phyloP scores from a whole-genome alignment of 2,888 invertebrate genomes.

The Branchellion lobata region DNA sequence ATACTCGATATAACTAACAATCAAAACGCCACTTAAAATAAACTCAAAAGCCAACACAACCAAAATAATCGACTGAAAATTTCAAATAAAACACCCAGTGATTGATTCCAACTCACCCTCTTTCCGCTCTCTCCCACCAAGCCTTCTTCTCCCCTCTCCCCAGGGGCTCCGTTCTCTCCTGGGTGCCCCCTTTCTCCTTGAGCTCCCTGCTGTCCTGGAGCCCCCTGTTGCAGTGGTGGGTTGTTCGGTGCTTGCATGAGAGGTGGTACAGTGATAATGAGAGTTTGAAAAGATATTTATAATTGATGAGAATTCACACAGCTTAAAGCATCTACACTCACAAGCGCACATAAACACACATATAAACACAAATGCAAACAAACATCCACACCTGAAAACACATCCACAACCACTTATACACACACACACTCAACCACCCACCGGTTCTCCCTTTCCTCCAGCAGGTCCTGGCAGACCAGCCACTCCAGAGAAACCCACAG shows the following conservation, averaged over 20 bases:
- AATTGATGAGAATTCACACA: no score
- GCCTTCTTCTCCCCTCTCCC: slow-evolving; percentile 49
- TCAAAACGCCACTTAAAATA: no score
- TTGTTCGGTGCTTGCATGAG: not conserved
- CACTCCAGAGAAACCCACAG: slow-evolving; percentile 44
- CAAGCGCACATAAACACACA: no score
- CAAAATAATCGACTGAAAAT: no score
- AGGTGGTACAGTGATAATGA: not conserved
- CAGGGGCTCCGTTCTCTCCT: slow-evolving; percentile 47
- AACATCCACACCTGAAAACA: no score
- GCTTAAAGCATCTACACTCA: no score
- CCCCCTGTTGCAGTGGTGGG: slow-evolving; percentile 26
- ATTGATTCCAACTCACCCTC: slow-evolving; percentile 47
- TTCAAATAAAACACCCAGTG: no score
- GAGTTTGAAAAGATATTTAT: no score
- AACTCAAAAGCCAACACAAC: no score
- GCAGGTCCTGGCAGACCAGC: slow-evolving; percentile 44
- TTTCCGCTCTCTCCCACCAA: slow-evolving; percentile 49
- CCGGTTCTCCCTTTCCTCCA: slow-evolving; percentile 49
- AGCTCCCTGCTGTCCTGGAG: slow-evolving; percentile 44
- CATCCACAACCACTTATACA: not conserved
- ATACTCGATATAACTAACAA: no score
- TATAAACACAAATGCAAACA: no score
- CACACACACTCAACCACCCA: no score
- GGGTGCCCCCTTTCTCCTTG: slow-evolving; percentile 45